Percentiles rank a stretch among this genome's conserved stretches.
phyloP scores from a whole-genome alignment of 2,797 vertebrate species.

The Myripristis murdjan region DNA sequence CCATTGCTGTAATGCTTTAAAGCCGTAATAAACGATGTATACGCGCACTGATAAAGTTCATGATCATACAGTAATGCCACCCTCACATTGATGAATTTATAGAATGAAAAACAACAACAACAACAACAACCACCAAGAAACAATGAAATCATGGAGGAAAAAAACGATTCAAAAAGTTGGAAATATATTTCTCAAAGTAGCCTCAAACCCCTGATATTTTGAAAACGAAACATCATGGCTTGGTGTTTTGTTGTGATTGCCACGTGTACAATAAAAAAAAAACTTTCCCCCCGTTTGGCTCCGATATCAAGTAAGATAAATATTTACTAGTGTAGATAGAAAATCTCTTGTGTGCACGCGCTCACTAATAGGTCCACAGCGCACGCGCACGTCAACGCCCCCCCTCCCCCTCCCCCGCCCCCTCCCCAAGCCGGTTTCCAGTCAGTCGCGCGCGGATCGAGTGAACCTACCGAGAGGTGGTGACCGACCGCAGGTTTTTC shows the following conservation, averaged over 20 bases:
- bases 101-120: slow-evolving; percentile 1
- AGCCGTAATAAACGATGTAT: slow-evolving; percentile 65
- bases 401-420: no score
- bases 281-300: neutral
- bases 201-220: neutral
- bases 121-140: neutral
- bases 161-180: neutral
- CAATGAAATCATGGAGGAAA: neutral
- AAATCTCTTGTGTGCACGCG: slow-evolving; percentile 56
- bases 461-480: slow-evolving; percentile 82
- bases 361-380: slow-evolving; percentile 59
- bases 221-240: neutral
- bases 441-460: slow-evolving; percentile 84
- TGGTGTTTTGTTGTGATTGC: slow-evolving; percentile 41
- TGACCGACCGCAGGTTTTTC: slow-evolving; percentile 83
- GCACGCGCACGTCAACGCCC: slow-evolving; percentile 67
- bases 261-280: slow-evolving; percentile 67
- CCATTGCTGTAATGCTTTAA: slow-evolving; percentile 68
- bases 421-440: slow-evolving; percentile 74
- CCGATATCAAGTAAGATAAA: neutral
- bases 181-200: neutral
- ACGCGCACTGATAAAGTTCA: slow-evolving; percentile 48
- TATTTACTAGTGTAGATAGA: slow-evolving; percentile 6
- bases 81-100: neutral
- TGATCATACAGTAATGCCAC: neutral